phyloP scores from a whole-genome alignment of 2,113 vertebrate genomes.

The Malurus elegans region DNA sequence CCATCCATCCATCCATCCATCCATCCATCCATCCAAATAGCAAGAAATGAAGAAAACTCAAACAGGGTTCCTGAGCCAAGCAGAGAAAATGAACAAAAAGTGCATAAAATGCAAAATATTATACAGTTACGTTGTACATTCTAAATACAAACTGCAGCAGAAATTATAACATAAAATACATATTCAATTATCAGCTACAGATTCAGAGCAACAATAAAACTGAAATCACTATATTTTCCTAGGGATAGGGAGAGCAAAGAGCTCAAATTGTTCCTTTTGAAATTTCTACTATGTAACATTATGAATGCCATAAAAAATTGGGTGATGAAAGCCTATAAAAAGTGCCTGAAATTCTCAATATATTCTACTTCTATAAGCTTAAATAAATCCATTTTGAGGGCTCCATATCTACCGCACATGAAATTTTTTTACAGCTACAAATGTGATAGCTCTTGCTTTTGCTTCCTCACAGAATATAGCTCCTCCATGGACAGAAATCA shows the following conservation, averaged over 20 bases:
- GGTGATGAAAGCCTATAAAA: not conserved
- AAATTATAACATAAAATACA: conserved; percentile 32
- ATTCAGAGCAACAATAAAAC: conserved; percentile 30
- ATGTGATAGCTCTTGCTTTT: not conserved
- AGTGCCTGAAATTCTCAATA: not conserved
- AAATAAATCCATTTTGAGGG: conserved; percentile 12
- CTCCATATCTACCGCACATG: not conserved
- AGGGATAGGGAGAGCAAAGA: not conserved
- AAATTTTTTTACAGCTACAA: conserved; percentile 9
- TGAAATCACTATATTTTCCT: not conserved
- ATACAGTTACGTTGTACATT: not conserved
- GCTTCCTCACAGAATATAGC: not conserved
- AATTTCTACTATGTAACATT: conserved; percentile 2
- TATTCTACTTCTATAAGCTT: not conserved
- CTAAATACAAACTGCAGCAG: not conserved
- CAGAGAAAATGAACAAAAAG: not conserved
- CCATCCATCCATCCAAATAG: not conserved
- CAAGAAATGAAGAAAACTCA: not conserved
- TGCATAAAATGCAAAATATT: not conserved
- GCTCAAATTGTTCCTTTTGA: not conserved
- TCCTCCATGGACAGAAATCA: not conserved
- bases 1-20: not conserved
- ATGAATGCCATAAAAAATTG: not conserved
- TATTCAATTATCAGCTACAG: conserved; percentile 29
- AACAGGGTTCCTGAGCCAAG: not conserved